Evolutionary conservation across 2,888 invertebrate genomes (phyloP).

Genomic region (Perizoma flavofasciatum): DNA sequence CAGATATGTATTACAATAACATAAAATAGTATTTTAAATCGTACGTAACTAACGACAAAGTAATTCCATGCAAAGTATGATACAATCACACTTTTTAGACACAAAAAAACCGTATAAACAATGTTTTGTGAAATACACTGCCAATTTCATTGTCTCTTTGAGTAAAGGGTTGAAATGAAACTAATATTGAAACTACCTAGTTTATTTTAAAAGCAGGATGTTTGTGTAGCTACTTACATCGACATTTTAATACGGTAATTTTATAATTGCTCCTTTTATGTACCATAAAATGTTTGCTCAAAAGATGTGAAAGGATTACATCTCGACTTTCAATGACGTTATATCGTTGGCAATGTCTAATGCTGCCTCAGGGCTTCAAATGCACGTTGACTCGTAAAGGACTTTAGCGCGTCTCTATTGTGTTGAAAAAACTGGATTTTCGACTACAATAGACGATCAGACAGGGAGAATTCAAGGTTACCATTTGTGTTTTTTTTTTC

Average conservation of each 20-base stretch:
- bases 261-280: conserved; percentile 1
- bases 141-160: too few species aligned
- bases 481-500: too few species aligned
- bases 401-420: conserved; percentile 27
- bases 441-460: conserved; percentile 24
- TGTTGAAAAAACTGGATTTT: conserved; percentile 30
- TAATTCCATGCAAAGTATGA: too few species aligned
- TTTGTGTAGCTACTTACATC: conserved; percentile 3
- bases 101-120: too few species aligned
- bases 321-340: not conserved
- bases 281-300: conserved; percentile 12
- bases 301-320: conserved; percentile 12
- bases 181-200: too few species aligned
- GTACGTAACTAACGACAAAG: too few species aligned
- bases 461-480: conserved; percentile 25
- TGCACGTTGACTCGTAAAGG: conserved; percentile 25
- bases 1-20: too few species aligned
- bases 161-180: conserved; percentile 11
- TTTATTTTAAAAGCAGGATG: not conserved
- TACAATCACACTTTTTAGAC: too few species aligned
- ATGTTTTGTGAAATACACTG: too few species aligned
- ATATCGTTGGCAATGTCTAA: conserved; percentile 10
- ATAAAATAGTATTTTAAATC: too few species aligned
- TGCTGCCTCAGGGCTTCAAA: conserved; percentile 16
- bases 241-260: conserved; percentile 10